These are phyloP conservation scores for Adineta ricciae DNA, from an alignment of 2,888 invertebrate species.

Conservation along the genomic window DNA sequence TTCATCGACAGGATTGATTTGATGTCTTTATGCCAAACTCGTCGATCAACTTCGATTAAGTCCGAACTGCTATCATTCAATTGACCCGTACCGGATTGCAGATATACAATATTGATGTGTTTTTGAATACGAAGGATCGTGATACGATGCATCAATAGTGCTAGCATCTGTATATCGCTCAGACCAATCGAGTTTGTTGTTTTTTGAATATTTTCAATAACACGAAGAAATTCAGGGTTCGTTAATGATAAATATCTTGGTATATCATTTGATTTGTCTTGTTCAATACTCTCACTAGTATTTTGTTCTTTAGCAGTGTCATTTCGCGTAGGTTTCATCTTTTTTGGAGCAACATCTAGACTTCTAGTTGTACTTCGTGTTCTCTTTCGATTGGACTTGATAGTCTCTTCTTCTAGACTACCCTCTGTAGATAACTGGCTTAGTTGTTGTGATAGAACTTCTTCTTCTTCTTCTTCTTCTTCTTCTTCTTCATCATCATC, in stretches of 20 bases:
- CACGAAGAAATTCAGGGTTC: background rate
- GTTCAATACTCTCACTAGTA: too few species aligned
- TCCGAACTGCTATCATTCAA: background rate
- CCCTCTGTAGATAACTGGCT: background rate
- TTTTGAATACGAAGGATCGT: background rate
- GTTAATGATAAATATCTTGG: background rate
- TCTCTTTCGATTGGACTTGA: background rate
- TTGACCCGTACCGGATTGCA: background rate
- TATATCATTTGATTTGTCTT: background rate
- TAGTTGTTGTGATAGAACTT: background rate
- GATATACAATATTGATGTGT: background rate
- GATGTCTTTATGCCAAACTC: background rate
- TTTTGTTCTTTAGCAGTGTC: background rate
- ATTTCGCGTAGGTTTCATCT: background rate
- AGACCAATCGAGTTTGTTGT: background rate
- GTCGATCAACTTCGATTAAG: background rate
- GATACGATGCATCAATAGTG: background rate
- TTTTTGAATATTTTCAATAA: background rate
- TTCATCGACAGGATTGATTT: background rate
- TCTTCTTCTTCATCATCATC: too few species aligned
- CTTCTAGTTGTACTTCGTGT: background rate
- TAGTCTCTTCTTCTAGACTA: background rate
- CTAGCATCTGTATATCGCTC: background rate
- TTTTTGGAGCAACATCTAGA: background rate
- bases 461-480: background rate